Conservation (phyloP, 2,113 vertebrate species). For the Gadus chalcogrammus region DNA sequence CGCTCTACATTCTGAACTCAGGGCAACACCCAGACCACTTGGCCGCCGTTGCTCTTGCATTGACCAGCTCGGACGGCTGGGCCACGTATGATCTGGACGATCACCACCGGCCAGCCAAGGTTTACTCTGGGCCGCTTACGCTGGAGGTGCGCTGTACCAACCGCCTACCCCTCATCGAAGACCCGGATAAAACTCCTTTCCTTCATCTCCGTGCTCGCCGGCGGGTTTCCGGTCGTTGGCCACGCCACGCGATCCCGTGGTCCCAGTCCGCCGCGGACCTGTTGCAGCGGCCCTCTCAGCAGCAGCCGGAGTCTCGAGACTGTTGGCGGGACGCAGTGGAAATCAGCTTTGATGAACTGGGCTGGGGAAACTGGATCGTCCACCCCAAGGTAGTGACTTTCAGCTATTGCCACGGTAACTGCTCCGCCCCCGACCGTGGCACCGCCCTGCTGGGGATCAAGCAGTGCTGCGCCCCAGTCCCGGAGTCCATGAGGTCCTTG, state of each 20-base stretch:
- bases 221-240: slow-evolving; percentile 51
- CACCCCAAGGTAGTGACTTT: slow-evolving; percentile 85
- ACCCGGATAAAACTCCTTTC: slow-evolving; percentile 81
- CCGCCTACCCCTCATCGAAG: slow-evolving; percentile 65
- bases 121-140: slow-evolving; percentile 66
- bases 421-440: slow-evolving; percentile 63
- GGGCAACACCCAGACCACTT: slow-evolving; percentile 44
- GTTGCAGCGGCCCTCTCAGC: slow-evolving; percentile 76
- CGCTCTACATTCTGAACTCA: slow-evolving; percentile 52
- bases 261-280: slow-evolving; percentile 74
- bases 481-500: slow-evolving; percentile 84
- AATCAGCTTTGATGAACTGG: slow-evolving; percentile 89
- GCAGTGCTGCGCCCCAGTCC: slow-evolving; percentile 85
- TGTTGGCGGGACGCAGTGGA: slow-evolving; percentile 80
- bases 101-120: slow-evolving; percentile 36
- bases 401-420: slow-evolving; percentile 88
- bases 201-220: slow-evolving; percentile 70
- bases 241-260: slow-evolving; percentile 75
- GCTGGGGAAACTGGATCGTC: slow-evolving; percentile 92
- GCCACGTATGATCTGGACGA: slow-evolving; percentile 65
- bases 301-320: slow-evolving; percentile 60
- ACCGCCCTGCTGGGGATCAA: slow-evolving; percentile 71
- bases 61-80: slow-evolving; percentile 71
- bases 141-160: slow-evolving; percentile 78
- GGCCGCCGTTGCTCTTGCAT: slow-evolving; percentile 22